Evolutionary conservation across 1,140 invertebrate genomes (phyloP).

Genomic region (Proctacanthus coquilletti): DNA sequence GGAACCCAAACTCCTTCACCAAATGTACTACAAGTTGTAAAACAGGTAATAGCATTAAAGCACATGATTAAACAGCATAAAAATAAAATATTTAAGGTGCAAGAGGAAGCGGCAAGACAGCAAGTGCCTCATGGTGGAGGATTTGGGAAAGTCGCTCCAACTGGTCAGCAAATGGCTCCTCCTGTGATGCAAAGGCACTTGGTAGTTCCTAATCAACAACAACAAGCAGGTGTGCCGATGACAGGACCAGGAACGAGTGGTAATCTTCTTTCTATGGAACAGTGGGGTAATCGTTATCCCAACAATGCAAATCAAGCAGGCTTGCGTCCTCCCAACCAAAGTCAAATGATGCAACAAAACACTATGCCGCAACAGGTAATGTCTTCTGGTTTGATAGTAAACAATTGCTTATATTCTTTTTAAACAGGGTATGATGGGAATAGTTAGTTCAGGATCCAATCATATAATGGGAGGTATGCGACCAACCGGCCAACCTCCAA

Average conservation of each 20-base stretch:
- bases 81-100: constrained; percentile 38
- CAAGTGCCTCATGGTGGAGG: constrained; percentile 50
- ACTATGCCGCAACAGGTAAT: constrained; percentile 19
- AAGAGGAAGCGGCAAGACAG: constrained; percentile 77
- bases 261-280: constrained; percentile 47
- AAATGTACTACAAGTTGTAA: constrained; percentile 72
- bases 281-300: constrained; percentile 43
- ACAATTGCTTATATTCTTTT: background rate
- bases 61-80: background rate
- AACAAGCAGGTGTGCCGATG: constrained; percentile 10
- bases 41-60: constrained; percentile 37
- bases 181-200: constrained; percentile 41
- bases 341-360: constrained; percentile 33
- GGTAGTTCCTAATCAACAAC: constrained; percentile 11
- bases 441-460: constrained; percentile 16
- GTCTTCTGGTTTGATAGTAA: background rate
- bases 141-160: constrained; percentile 48
- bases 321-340: constrained; percentile 33
- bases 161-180: constrained; percentile 46
- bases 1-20: constrained; percentile 56
- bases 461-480: constrained; percentile 18
- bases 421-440: constrained; percentile 15
- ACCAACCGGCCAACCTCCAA: constrained; percentile 30
- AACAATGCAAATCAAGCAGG: constrained; percentile 26
- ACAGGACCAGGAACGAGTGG: constrained; percentile 17